Evolutionary conservation across 2,113 vertebrate genomes (phyloP), one percentile per base, ranked within the genome.

Genomic region (Acrocephalus arundinaceus): DNA sequence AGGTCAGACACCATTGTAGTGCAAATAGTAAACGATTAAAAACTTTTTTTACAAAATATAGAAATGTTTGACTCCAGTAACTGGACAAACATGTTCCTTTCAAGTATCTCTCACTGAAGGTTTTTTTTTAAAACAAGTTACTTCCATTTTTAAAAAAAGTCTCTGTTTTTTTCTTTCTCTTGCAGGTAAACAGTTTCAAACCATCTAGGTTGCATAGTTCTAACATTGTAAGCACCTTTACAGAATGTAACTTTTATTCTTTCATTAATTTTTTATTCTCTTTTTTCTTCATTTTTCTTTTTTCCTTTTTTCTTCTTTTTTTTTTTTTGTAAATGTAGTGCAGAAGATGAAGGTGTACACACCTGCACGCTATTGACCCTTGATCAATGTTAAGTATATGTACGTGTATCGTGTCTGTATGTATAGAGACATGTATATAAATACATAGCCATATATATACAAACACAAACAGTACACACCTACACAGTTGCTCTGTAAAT

Each of bases 151-250:
- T 97, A 98, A 98, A 97, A 97, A 97, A 97, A 98, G 98, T 98
- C 96, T 98, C 89, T 98, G 93, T 58, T 49, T 33, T 92, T 98
- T 97, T 98, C 96, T 98, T 98, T 98, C 97, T 98, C 93, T 94
- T 22, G 97, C 98, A 98, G 98, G 98, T 98, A 99, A 99, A 99
- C 98, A 98, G 97, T 98, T 98, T 98, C 96, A 97, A 98, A 98
- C 98, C 98, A 98, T 98, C 98, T 98, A 98, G 98, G 98, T 99
- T 99, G 99, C 99, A 99, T 99, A 99, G 99, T 99, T 99, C 99
- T 98, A 98, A 98, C 97, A 92, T 98, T 98, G 96, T 98, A 98
- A 99, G 98, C 98, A 98, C 98, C 98, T 98, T 98, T 98, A 97
- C 98, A 98, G 98, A 98, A 97, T 98, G 96, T 98, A 97, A 98